Evolutionary conservation across 2,888 invertebrate species (phyloP), one percentile per base, ranked within the genome.

Genomic region (Metellina segmentata): DNA sequence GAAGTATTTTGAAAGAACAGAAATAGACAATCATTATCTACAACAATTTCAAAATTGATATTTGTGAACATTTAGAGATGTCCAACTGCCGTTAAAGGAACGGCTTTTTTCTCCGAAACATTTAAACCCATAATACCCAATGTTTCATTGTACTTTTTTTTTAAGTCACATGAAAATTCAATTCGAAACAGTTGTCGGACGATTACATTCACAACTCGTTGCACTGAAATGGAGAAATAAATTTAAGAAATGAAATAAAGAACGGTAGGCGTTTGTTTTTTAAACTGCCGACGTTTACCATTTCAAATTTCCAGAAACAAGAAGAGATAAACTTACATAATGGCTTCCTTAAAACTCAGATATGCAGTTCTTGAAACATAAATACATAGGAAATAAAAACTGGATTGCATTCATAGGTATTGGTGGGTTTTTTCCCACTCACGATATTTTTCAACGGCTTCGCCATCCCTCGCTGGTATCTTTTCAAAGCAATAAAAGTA

Each of bases 351-450:
- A 8, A 11, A 16, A 61, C 13, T 61, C 11, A 61, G 16, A 61
- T 16, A 16, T 61, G 61, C 34, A 34, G 61, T 16, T 61, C 61
- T 9, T 5, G 16, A 11, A 61, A 61, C 16, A 16, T 61, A 61
- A 61, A 61, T 61, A 61, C 61, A 61, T 61, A 61, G 61, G 61
- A 61, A 61, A 61, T 61, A 61, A 61, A 61, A 61, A 61, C 61
- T 11, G 61, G 13, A 61, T 16, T 61, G 61, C 16, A 61, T 61
- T 61, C 61, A 61, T 61, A 61, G 61, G 61, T 61, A 61, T 61
- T 16, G 61, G 61, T 16, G 61, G 16, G 9, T 61, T 16, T 61
- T 61, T 61, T 61, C 61, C 61, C 16, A 16, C 61, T 61, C 8
- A 61, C 5, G 61, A 61, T 61, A 16, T 61, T 61, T 61, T 34